These are phyloP conservation scores for Coenobita brevimanus DNA, from an alignment of 1,140 invertebrate species.

Conservation along the genomic window DNA sequence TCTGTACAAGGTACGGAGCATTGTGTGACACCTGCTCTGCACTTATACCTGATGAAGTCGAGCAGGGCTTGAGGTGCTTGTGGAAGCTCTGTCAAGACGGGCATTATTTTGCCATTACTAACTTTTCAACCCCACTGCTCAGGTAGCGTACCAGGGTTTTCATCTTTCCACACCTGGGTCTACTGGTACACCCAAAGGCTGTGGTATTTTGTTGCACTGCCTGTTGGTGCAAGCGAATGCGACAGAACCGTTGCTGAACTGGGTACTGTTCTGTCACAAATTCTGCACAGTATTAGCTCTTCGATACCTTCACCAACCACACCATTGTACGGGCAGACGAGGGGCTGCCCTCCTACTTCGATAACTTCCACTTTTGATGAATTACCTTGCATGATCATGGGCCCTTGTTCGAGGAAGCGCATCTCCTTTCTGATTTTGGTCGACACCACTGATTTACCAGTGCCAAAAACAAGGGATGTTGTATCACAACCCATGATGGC, in stretches of 20 bases:
- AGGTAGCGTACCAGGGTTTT: neutral
- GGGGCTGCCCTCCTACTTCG: neutral
- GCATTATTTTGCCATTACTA: neutral
- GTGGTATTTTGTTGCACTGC: neutral
- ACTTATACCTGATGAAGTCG: neutral
- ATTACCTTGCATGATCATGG: neutral
- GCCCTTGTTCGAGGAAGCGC: neutral
- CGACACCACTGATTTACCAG: neutral
- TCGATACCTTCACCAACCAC: neutral
- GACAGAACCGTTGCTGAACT: neutral
- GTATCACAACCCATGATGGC: constrained; percentile 13
- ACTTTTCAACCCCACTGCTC: neutral
- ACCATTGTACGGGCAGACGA: constrained; percentile 4
- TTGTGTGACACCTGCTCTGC: no score
- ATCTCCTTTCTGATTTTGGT: neutral
- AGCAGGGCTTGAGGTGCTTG: neutral
- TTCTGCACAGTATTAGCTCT: neutral
- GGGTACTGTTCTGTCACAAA: neutral
- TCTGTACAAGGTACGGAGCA: no score
- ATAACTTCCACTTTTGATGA: constrained; percentile 3
- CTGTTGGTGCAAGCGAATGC: neutral
- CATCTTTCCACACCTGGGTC: neutral
- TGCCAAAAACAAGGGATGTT: neutral
- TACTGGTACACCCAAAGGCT: neutral
- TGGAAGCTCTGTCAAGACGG: neutral